Percentiles rank a stretch among this genome's conserved stretches.
Evolutionary conservation across 2,113 vertebrate species (phyloP).

Genomic region (Campylomormyrus tamandua): DNA sequence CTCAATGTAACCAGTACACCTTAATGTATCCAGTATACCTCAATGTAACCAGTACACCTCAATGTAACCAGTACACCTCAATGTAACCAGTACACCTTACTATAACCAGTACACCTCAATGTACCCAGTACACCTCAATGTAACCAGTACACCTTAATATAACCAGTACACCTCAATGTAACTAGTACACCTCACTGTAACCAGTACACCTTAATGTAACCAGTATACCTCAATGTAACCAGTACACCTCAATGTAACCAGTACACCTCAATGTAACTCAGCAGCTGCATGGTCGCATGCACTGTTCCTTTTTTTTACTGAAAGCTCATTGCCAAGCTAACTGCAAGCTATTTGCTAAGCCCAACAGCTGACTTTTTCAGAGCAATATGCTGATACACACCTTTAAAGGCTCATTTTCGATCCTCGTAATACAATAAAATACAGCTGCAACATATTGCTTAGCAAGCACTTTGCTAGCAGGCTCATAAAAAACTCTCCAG

Average conservation of each 20-base stretch:
- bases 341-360: neutral
- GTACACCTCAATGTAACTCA: neutral
- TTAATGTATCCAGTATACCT: no score
- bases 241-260: no score
- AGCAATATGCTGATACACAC: neutral
- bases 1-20: neutral
- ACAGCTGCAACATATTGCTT: neutral
- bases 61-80: no score
- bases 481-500: neutral
- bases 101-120: no score
- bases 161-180: no score
- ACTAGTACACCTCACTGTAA: no score
- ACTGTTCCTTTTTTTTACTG: neutral
- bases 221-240: no score
- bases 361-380: neutral
- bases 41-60: no score
- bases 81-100: no score
- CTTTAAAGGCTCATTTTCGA: neutral
- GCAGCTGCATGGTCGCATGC: neutral
- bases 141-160: no score
- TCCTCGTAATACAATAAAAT: neutral
- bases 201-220: no score
- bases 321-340: neutral
- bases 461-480: neutral
- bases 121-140: no score